phyloP scores from a whole-genome alignment of 2,888 invertebrate genomes.

The Acanthoscelides obtectus region DNA sequence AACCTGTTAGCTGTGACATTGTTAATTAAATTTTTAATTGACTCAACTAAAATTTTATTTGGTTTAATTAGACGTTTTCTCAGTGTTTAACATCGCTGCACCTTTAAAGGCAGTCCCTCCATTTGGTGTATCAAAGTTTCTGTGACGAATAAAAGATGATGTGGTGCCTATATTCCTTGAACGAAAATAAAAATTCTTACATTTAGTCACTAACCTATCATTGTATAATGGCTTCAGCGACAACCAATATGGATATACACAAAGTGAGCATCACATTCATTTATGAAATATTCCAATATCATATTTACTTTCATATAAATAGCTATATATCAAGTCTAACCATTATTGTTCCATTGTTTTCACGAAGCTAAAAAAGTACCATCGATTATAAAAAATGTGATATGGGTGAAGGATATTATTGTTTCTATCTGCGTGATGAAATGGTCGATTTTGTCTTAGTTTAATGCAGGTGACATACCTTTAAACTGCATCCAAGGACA shows the following conservation, averaged over 20 bases:
- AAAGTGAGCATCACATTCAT: constrained; percentile 29
- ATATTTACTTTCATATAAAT: constrained; percentile 27
- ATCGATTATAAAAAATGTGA: background rate
- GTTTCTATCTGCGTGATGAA: background rate
- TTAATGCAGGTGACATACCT: background rate
- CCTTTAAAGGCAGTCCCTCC: no score
- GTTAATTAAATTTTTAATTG: no score
- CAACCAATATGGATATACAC: constrained; percentile 3
- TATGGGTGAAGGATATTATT: background rate
- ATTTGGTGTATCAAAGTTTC: no score
- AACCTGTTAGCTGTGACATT: no score
- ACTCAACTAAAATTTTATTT: no score
- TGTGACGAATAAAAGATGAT: no score
- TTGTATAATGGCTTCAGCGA: constrained; percentile 1
- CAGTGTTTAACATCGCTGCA: no score
- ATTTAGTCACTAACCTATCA: constrained; percentile 21
- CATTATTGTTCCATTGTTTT: constrained; percentile 17
- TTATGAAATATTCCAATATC: constrained; percentile 20
- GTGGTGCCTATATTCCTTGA: background rate
- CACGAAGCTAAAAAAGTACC: background rate
- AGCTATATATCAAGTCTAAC: constrained; percentile 24
- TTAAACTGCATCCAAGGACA: no score
- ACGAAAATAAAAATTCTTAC: constrained; percentile 15
- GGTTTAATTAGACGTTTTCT: no score
- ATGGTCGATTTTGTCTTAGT: background rate